Percentiles rank a stretch among this genome's conserved stretches.
Conservation (phyloP, 2,888 invertebrate species). For the Resseliella maxima region DNA sequence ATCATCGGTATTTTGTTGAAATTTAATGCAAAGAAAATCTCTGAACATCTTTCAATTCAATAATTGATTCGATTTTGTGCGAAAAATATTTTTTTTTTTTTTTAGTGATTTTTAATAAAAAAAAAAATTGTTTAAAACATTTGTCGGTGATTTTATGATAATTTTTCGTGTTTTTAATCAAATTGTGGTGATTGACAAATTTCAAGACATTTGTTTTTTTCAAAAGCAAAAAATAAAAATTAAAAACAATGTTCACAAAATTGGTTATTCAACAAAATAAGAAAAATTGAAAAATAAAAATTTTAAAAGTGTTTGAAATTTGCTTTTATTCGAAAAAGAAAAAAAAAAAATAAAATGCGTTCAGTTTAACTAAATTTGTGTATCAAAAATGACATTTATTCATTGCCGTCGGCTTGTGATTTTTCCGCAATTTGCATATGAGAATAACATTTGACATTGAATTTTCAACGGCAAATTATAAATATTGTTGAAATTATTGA, state of each 20-base stretch:
- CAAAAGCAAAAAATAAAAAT: not conserved
- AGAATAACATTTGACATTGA: not conserved
- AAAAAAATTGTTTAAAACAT: not conserved
- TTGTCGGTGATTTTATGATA: not conserved
- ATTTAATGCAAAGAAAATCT: not conserved
- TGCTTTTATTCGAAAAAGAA: no score
- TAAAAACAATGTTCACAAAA: not conserved
- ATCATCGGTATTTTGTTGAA: not conserved
- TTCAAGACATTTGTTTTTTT: no score
- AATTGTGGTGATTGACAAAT: no score
- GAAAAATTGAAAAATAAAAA: no score
- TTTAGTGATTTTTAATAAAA: not conserved
- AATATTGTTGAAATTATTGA: not conserved
- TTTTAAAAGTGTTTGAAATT: no score
- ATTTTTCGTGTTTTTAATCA: not conserved
- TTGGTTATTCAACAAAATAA: no score
- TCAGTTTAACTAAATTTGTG: not conserved
- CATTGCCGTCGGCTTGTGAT: conserved; percentile 42
- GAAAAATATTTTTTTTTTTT: not conserved
- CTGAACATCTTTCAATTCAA: not conserved
- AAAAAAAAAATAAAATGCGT: not conserved
- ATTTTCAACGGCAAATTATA: no score
- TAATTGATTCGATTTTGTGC: not conserved
- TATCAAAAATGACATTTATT: not conserved
- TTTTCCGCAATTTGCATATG: not conserved